phyloP scores from a whole-genome alignment of 2,797 vertebrate genomes.

The Neosalanx taihuensis region DNA sequence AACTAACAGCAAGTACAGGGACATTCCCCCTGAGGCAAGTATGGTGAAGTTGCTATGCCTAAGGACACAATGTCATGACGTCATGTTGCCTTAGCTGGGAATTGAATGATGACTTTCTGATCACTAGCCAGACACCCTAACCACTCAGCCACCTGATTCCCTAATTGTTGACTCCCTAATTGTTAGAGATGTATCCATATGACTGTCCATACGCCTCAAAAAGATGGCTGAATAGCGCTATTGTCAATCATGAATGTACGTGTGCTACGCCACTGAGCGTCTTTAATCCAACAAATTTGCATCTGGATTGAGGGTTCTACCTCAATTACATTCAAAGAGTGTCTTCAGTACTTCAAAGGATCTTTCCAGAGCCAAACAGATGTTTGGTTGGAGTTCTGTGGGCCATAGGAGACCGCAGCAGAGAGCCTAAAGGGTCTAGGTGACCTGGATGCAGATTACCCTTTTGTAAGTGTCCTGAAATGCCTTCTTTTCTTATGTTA shows the following conservation, averaged over 20 bases:
- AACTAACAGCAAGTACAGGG: no score
- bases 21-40: no score
- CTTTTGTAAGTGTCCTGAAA: slow-evolving; percentile 62
- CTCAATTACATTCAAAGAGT: slow-evolving; percentile 47
- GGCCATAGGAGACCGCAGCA: slow-evolving; percentile 44
- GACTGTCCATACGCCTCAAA: no score
- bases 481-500: slow-evolving; percentile 47
- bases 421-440: slow-evolving; percentile 40
- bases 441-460: slow-evolving; percentile 60
- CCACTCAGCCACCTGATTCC: no score
- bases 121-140: no score
- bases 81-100: no score
- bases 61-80: no score
- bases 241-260: background rate
- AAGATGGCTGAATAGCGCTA: no score
- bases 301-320: slow-evolving; percentile 31
- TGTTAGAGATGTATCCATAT: background rate
- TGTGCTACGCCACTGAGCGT: slow-evolving; percentile 42
- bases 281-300: slow-evolving; percentile 14
- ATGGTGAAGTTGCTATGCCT: no score
- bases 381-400: slow-evolving; percentile 55
- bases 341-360: slow-evolving; percentile 55
- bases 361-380: slow-evolving; percentile 59
- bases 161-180: no score
- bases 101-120: no score